A percentile compares a stretch with the other conserved stretches of the same genome.
These are phyloP conservation scores for Olivierus martensii DNA, from an alignment of 1,140 invertebrate species.

Conservation along the genomic window DNA sequence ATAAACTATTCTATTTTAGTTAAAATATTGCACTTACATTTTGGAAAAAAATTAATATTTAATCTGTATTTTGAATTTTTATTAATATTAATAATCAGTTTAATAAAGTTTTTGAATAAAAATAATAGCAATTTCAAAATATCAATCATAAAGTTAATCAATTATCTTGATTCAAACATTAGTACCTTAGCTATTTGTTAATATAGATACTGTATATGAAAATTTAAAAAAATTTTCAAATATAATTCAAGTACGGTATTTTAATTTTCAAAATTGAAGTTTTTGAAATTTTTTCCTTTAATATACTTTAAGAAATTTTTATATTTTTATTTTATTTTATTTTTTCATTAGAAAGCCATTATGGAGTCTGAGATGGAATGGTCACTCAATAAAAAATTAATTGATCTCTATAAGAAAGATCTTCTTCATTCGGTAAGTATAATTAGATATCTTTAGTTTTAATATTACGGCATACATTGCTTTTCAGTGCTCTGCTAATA, in stretches of 20 bases:
- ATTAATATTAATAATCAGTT: not conserved
- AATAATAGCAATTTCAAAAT: not conserved
- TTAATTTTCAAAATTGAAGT: too few relatives aligned
- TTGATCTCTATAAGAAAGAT: slow-evolving; percentile 55
- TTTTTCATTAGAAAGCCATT: slow-evolving; percentile 64
- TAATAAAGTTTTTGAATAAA: not conserved
- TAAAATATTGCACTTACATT: not conserved
- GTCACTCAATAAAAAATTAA: slow-evolving; percentile 88
- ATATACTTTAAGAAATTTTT: not conserved
- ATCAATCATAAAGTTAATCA: not conserved
- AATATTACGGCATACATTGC: too few relatives aligned
- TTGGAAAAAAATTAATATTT: not conserved
- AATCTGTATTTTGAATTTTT: not conserved
- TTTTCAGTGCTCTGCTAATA: too few relatives aligned
- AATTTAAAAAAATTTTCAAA: not conserved
- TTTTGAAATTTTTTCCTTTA: too few relatives aligned
- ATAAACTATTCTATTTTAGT: not conserved
- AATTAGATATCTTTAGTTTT: too few relatives aligned
- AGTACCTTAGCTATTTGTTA: not conserved
- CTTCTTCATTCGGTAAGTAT: slow-evolving; percentile 47
- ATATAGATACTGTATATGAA: too few relatives aligned
- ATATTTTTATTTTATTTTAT: not conserved
- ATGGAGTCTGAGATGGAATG: slow-evolving; percentile 88
- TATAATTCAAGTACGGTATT: not conserved
- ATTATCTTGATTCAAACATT: not conserved